Base-by-base conservation (phyloP, 1,140 invertebrate genomes). In the Pseudoatta argentina region DNA sequence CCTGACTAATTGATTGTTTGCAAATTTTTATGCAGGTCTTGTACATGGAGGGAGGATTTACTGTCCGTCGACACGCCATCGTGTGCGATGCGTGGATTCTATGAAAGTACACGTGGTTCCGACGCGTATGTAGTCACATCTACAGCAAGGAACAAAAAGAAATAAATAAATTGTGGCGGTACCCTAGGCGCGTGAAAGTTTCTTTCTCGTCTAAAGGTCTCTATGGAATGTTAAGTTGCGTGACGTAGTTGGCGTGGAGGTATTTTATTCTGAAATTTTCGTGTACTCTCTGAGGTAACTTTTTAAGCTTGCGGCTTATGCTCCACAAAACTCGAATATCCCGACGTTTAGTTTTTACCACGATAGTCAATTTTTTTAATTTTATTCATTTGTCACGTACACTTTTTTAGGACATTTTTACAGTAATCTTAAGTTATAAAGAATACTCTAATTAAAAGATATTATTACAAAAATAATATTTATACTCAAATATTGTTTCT, bases 1-100 rank as follows among this genome's bases (percentile, higher is more conserved):
- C 66, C 67, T 53, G 69, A 78, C 89, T 94, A 94, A 94, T 94
- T 93, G 93, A 94, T 94, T 94, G 93, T 93, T 94, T 91, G 91
- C 87, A 89, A 90, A 91, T 93, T 94, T 94, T 93, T 93, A 94
- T 93, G 91, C 93, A 89, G 59, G 79, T 76, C 89, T 77, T 77
- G 88, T 85, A 71, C 86, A 83, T 75, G 3, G 12, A 24, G n/a
- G 24, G 72, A 73, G 87, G 82, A 91, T 93, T 94, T 93, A 94
- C 88, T 85, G 91, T 91, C 67, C 30, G 16, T 16, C 64, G 79
- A 72, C 94, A 94, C 91, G 94, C 92, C 81, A 64, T 86, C 67
- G 71, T 87, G 87, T 87, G 85, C 81, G 86, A 86, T 82, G 55
- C 69, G 87, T 87, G 59, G 72, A 88, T 87, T 78, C 82, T 78